Evolutionary conservation across 2,888 invertebrate genomes (phyloP).

Genomic region (Drosophila macrospina): DNA sequence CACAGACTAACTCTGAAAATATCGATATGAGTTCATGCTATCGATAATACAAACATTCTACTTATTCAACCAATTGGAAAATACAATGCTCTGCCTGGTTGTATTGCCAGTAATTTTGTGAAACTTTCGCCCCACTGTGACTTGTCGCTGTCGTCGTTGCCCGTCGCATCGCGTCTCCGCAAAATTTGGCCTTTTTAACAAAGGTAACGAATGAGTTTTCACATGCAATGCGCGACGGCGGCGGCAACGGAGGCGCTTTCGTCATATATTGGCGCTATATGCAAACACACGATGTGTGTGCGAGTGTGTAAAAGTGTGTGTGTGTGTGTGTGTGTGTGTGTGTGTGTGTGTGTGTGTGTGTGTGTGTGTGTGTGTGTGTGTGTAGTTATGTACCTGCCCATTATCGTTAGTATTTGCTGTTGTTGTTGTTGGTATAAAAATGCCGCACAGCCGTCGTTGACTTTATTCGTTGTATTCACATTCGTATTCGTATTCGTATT

Average conservation of each 20-base stretch:
- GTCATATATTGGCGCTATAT: constrained; percentile 71
- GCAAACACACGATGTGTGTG: constrained; percentile 32
- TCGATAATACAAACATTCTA: no score
- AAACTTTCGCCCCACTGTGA: constrained; percentile 34
- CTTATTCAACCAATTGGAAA: no score
- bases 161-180: constrained; percentile 41
- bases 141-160: constrained; percentile 21
- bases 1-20: no score
- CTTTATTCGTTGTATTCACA: constrained; percentile 65
- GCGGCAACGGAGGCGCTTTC: constrained; percentile 49
- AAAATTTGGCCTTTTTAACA: constrained; percentile 69
- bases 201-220: constrained; percentile 71
- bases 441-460: constrained; percentile 60
- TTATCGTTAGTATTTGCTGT: constrained; percentile 51
- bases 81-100: no score
- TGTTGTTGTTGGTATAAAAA: constrained; percentile 49
- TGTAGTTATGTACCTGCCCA: constrained; percentile 57
- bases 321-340: constrained; percentile 32
- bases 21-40: no score
- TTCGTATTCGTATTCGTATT: constrained; percentile 78
- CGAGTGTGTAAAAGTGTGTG: constrained; percentile 1
- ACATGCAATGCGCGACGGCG: constrained; percentile 69
- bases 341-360: constrained; percentile 15
- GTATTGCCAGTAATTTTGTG: not conserved
- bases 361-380: constrained; percentile 23